Evolutionary conservation across 2,888 invertebrate genomes (phyloP), one percentile per base, ranked within the genome.

Genomic region (Spialia ferax): DNA sequence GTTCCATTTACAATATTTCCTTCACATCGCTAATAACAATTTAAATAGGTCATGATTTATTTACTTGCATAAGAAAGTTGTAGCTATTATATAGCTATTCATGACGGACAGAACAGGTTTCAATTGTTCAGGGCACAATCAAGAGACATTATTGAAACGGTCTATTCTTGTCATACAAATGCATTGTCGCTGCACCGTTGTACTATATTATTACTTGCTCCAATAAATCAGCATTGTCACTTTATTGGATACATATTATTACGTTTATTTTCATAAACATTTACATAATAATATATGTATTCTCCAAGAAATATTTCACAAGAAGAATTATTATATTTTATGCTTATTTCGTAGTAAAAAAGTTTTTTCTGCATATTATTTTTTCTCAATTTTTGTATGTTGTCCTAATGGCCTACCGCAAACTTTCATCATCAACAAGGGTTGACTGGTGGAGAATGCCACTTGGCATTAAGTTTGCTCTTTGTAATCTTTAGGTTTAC

Each of bases 101-200:
- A 22, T 50, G 20, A 50, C 13, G 22, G 15, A 50, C 22, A 50
- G 22, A 50, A 50, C 3, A 50, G 50, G 50, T 50, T 50, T 22
- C 26, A 22, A n/a, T 52, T 52, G 52, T 52, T 52, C 26, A 52
- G 20, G 11, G 26, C 26, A 52, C 52, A 52, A 22, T 26, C 10
- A 52, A 4, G 2, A n/a, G 52, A n/a, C 26, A 52, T 22, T n/a
- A 26, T 52, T 23, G 7, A 52, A 52, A 7, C 0, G 52, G 11
- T 52, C 23, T 15, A 8, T 54, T 54, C 29, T 23, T 54, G 29
- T 54, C 15, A 6, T 54, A 54, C 13, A 54, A 54, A 15, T 54
- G 54, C 54, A 54, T 54, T 54, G 23, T 54, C 26, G 54, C n/a
- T 54, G n/a, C 13, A 54, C 3, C 54, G 15, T 15, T 15, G 13